phyloP scores from a whole-genome alignment of 2,113 vertebrate species.

The Odocoileus hemionus region DNA sequence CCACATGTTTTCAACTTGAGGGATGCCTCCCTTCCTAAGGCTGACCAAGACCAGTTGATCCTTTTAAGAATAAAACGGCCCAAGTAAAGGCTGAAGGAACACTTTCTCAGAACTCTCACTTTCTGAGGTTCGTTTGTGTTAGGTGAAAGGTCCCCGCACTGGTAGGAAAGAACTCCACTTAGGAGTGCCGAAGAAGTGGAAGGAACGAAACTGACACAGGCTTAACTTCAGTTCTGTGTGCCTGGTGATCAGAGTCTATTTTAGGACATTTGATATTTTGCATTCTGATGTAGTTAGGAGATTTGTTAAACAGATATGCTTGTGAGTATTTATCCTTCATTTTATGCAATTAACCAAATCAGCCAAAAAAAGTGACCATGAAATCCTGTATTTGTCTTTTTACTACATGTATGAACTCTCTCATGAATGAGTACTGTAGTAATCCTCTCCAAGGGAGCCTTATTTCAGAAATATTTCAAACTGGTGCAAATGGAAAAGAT shows the following conservation, averaged over 20 bases:
- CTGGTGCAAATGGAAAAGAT: slow-evolving; percentile 74
- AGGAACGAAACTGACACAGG: slow-evolving; percentile 45
- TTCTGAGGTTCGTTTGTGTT: neutral
- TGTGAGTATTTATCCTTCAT: slow-evolving; percentile 75
- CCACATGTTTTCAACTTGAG: slow-evolving; percentile 50
- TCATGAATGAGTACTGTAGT: slow-evolving; percentile 73
- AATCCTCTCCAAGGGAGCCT: slow-evolving; percentile 67
- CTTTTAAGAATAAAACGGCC: slow-evolving; percentile 29
- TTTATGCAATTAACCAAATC: slow-evolving; percentile 80
- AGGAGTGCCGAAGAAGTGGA: neutral
- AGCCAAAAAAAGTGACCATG: slow-evolving; percentile 65
- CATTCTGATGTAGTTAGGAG: slow-evolving; percentile 70
- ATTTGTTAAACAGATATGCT: slow-evolving; percentile 69
- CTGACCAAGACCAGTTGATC: slow-evolving; percentile 39
- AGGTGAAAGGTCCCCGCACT: neutral
- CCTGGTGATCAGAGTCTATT: slow-evolving; percentile 41
- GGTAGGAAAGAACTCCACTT: neutral
- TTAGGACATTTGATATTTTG: slow-evolving; percentile 66
- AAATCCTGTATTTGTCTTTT: slow-evolving; percentile 73
- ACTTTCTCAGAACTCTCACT: neutral
- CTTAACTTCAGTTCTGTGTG: neutral
- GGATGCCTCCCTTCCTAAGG: slow-evolving; percentile 35
- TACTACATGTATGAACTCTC: slow-evolving; percentile 69
- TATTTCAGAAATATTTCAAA: slow-evolving; percentile 75
- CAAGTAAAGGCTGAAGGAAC: slow-evolving; percentile 39